These are phyloP conservation scores for Acrobasis repandana DNA, from an alignment of 2,888 invertebrate genomes.

Conservation along the genomic window DNA sequence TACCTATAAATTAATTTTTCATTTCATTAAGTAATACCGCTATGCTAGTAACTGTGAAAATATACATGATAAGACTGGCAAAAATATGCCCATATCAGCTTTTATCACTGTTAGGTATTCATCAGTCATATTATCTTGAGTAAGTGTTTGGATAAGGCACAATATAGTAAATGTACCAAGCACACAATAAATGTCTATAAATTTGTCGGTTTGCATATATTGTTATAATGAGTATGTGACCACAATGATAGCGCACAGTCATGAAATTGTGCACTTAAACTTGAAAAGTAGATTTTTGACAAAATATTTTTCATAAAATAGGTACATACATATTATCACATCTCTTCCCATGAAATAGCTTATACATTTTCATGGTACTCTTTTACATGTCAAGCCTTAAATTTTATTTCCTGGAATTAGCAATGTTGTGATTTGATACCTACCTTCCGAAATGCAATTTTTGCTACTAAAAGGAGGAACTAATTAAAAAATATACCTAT, in stretches of 20 bases:
- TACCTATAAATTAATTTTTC: too few species aligned
- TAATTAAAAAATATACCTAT: too few species aligned
- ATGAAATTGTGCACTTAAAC: slow-evolving; percentile 9
- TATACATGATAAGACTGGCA: too few species aligned
- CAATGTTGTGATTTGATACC: too few species aligned
- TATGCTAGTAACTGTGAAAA: too few species aligned
- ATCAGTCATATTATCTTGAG: slow-evolving; percentile 68
- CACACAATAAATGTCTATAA: slow-evolving; percentile 26
- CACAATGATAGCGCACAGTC: not conserved
- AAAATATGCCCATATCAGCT: slow-evolving; percentile 46
- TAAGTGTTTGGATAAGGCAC: slow-evolving; percentile 45
- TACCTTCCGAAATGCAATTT: too few species aligned
- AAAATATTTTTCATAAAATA: not conserved
- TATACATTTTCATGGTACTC: too few species aligned
- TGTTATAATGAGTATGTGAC: slow-evolving; percentile 18
- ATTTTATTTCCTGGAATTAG: too few species aligned
- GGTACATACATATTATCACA: not conserved
- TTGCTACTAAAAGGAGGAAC: too few species aligned
- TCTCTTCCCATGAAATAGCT: too few species aligned
- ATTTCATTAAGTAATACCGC: too few species aligned
- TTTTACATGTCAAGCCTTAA: too few species aligned
- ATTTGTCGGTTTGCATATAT: slow-evolving; percentile 31
- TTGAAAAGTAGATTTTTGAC: slow-evolving; percentile 28
- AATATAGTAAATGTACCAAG: not conserved
- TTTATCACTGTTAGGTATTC: slow-evolving; percentile 55